Base-by-base conservation (phyloP, 2,888 invertebrate genomes). In the Dorcus hopei region DNA sequence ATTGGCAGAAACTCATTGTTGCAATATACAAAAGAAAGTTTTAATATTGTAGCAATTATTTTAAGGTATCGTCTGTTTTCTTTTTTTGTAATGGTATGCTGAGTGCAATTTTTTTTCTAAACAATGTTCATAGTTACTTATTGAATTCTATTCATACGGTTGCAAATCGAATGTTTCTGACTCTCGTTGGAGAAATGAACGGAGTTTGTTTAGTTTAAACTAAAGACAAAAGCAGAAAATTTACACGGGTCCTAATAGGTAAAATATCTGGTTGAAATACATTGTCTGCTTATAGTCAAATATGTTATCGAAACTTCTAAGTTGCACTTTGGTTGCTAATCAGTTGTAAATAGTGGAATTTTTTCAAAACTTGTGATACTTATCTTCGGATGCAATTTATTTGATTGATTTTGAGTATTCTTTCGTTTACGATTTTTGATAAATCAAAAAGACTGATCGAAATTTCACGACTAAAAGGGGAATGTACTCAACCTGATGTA, bases 391-490 rank as follows among this genome's bases (percentile, higher is more conserved):
- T 16, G 33, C 45, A 26, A 33, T 42, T 48, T 47, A 51, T 38
- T 38, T 16, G 38, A 16, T 33, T 19, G 19, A 48, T 52, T 54
- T 54, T 26, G 43, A 42, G 41, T 38, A 53, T 48, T 51, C 54
- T 50, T 61, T 59, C 61, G 54, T 54, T 58, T 56, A 55, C 60
- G 52, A 59, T 57, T 58, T 58, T 60, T 57, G 48, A 61, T 53
- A 57, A 61, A 57, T 61, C 57, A 54, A 61, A 55, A 55, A 54
- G 59, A 57, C 57, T 54, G 57, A 58, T 50, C 52, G 52, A 57
- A 57, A 51, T 58, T 52, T 51, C 41, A 40, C 45, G 59, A 50
- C 59, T 52, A 48, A 38, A 39, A 9, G 41, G 52, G 52, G 42
- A 52, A 56, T 56, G 41, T 56, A 52, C 47, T 52, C 39, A 57